These are phyloP conservation scores for Tautogolabrus adspersus DNA, from an alignment of 2,113 vertebrate species.

Conservation along the genomic window DNA sequence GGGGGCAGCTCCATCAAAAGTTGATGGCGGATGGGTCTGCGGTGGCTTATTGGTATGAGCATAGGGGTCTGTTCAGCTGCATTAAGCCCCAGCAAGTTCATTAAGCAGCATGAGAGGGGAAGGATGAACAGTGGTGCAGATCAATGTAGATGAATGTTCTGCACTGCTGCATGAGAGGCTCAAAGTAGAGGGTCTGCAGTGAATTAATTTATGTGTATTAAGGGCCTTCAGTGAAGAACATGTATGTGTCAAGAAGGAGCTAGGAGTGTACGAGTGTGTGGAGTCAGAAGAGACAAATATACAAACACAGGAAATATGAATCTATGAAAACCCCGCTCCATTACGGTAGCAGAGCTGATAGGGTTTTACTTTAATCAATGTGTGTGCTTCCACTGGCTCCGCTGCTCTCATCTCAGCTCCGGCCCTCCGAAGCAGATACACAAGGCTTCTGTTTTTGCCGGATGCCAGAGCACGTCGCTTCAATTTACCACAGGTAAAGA, in stretches of 20 bases:
- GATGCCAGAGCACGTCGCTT: too few species aligned
- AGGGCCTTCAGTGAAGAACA: slow-evolving; percentile 17
- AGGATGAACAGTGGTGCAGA: slow-evolving; percentile 57
- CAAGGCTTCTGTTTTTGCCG: too few species aligned
- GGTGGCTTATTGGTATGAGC: slow-evolving; percentile 76
- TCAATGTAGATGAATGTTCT: slow-evolving; percentile 70
- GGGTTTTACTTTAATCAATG: too few species aligned
- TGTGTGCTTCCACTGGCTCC: too few species aligned
- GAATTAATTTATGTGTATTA: slow-evolving; percentile 50
- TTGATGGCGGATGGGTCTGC: slow-evolving; percentile 42
- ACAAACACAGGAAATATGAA: background rate
- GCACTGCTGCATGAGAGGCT: slow-evolving; percentile 55
- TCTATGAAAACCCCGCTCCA: too few species aligned
- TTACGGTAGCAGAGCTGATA: too few species aligned
- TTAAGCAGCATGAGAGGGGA: slow-evolving; percentile 73
- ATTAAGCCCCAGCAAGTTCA: slow-evolving; percentile 75
- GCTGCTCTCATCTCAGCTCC: too few species aligned
- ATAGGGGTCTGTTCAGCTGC: slow-evolving; percentile 64
- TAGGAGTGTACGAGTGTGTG: background rate
- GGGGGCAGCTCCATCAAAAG: slow-evolving; percentile 61
- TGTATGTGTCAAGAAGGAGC: slow-evolving; percentile 15
- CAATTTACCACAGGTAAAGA: too few species aligned
- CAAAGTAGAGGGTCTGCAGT: slow-evolving; percentile 40
- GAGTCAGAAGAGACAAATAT: background rate
- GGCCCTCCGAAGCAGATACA: too few species aligned